These are phyloP conservation scores for Watsonalla binaria DNA, from an alignment of 2,888 invertebrate genomes.

Conservation along the genomic window DNA sequence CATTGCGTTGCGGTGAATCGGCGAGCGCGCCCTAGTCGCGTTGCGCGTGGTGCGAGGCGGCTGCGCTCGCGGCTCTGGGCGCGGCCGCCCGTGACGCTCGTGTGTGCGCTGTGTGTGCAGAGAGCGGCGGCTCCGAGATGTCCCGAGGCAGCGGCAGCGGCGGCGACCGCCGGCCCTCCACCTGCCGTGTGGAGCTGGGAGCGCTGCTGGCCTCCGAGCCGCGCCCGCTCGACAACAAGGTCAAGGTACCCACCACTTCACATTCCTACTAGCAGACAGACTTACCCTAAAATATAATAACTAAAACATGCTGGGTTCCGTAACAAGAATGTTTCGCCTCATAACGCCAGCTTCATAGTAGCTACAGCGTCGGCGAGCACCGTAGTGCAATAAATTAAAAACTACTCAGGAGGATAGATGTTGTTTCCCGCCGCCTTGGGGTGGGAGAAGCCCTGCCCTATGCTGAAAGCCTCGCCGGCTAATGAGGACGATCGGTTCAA, in stretches of 20 bases:
- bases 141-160: constrained; percentile 59
- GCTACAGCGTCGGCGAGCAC: too few species aligned
- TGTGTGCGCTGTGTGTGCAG: constrained; percentile 52
- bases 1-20: constrained; percentile 38
- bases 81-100: constrained; percentile 25
- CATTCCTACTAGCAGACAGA: not conserved
- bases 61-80: constrained; percentile 36
- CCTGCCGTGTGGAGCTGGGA: constrained; percentile 80
- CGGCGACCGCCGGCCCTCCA: constrained; percentile 61
- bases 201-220: constrained; percentile 82
- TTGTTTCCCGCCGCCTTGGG: too few species aligned
- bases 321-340: too few species aligned
- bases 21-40: constrained; percentile 15
- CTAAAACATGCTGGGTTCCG: too few species aligned
- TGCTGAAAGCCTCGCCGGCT: not conserved
- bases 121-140: constrained; percentile 66
- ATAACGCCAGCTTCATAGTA: too few species aligned
- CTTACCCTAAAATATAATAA: not conserved
- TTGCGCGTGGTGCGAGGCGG: constrained; percentile 37
- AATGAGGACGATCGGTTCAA: not conserved
- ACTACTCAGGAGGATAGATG: too few species aligned
- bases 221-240: constrained; percentile 84
- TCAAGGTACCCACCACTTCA: constrained; percentile 79
- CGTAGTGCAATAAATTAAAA: too few species aligned
- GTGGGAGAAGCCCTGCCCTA: too few species aligned